Conservation (phyloP, 2,888 invertebrate genomes). For the Phaedon cochleariae region DNA sequence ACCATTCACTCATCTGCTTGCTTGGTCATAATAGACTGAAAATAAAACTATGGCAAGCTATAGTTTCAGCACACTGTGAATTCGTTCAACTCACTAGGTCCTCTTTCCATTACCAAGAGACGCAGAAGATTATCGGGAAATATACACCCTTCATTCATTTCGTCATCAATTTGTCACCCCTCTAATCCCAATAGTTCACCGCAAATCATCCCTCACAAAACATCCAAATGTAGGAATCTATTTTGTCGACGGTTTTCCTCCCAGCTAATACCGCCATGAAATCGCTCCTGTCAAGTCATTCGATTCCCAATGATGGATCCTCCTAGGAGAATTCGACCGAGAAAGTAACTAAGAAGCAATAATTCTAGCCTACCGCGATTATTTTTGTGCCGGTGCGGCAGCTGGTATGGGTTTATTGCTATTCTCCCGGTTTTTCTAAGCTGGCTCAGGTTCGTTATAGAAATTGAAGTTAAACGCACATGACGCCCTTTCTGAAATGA, state of each 20-base stretch:
- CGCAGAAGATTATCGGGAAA: background rate
- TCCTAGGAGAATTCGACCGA: conserved; percentile 33
- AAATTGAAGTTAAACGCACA: conserved; percentile 44
- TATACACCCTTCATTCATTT: conserved; percentile 17
- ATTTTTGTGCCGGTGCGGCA: conserved; percentile 47
- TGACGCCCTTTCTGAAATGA: conserved; percentile 34
- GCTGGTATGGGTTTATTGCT: conserved; percentile 53
- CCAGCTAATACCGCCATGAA: conserved; percentile 31
- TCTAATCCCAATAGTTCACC: conserved; percentile 32
- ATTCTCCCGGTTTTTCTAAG: conserved; percentile 35
- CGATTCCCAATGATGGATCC: conserved; percentile 48
- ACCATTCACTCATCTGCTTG: no score
- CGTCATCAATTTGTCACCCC: conserved; percentile 34
- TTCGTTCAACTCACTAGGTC: no score
- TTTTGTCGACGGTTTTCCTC: conserved; percentile 24
- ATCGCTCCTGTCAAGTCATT: conserved; percentile 39
- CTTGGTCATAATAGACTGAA: no score
- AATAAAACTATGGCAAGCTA: no score
- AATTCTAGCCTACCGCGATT: conserved; percentile 50
- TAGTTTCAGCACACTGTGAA: no score
- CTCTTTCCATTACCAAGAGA: no score
- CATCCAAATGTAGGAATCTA: conserved; percentile 36
- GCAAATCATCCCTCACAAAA: conserved; percentile 35
- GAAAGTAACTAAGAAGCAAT: conserved; percentile 50
- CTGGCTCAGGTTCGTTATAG: conserved; percentile 22